Evolutionary conservation across 2,113 vertebrate genomes (phyloP).

Genomic region (Scartelaos histophorus): DNA sequence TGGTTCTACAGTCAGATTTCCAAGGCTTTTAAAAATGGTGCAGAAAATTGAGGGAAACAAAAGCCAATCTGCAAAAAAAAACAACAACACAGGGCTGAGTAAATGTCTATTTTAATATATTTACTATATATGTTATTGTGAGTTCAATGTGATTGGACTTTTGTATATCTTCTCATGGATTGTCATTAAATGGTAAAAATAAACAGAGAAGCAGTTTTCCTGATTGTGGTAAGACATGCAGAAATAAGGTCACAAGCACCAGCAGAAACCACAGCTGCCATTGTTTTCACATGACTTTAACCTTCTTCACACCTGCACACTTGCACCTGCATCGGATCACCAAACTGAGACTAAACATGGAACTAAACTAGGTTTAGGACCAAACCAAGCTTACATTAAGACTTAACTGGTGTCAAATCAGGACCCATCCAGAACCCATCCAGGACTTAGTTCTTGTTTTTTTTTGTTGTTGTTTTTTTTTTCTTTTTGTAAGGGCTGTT

Average conservation of each 20-base stretch:
- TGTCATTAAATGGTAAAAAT: not conserved
- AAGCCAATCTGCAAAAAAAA: slow-evolving; percentile 15
- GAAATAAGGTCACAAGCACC: not conserved
- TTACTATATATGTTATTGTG: not conserved
- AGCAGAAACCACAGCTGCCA: not conserved
- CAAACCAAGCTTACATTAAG: too few species aligned
- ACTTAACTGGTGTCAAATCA: too few species aligned
- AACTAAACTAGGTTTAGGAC: too few species aligned
- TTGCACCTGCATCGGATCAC: not conserved
- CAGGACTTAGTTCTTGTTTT: not conserved
- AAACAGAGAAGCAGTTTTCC: not conserved
- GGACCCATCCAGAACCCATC: too few species aligned
- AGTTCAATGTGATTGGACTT: not conserved
- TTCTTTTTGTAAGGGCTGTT: not conserved
- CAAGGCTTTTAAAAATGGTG: not conserved
- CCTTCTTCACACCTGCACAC: not conserved
- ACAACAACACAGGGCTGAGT: not conserved
- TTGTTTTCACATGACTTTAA: not conserved
- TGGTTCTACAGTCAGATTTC: slow-evolving; percentile 61
- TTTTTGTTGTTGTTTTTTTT: too few species aligned
- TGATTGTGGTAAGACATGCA: not conserved
- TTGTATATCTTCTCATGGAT: not conserved
- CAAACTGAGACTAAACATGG: too few species aligned
- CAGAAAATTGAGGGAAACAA: slow-evolving; percentile 23
- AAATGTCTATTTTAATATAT: not conserved